Evolutionary conservation across 2,888 invertebrate species (phyloP).

Genomic region (Noctua pronuba): DNA sequence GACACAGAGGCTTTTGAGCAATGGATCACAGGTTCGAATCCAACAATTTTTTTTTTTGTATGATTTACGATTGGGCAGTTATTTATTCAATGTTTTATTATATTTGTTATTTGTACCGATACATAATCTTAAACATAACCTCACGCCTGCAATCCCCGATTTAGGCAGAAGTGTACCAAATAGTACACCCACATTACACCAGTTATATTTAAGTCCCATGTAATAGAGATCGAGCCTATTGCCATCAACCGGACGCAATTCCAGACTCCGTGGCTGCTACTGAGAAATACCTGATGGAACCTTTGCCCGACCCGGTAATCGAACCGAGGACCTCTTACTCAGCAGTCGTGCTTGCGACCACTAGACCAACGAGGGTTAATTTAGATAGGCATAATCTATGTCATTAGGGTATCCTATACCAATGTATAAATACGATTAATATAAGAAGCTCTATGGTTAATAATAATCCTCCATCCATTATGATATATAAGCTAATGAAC

Average conservation of each 20-base stretch:
- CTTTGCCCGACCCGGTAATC: no score
- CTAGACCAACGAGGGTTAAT: background rate
- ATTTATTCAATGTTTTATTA: background rate
- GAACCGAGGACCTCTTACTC: no score
- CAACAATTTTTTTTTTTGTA: background rate
- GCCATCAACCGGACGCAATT: no score
- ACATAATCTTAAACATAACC: background rate
- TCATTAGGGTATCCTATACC: background rate
- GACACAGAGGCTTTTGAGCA: background rate
- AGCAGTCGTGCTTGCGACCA: no score
- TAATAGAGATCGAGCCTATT: no score
- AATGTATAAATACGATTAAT: background rate
- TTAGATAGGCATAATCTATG: background rate
- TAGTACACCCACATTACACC: no score
- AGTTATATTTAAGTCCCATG: no score
- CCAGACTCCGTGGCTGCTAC: no score
- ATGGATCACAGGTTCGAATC: background rate
- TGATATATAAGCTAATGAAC: constrained; percentile 55
- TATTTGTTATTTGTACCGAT: background rate
- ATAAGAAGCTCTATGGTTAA: constrained; percentile 4
- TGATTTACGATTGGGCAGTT: background rate
- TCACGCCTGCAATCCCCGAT: no score
- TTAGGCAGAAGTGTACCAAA: background rate
- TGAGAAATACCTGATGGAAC: no score
- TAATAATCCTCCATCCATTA: constrained; percentile 22